Conservation (phyloP, 2,888 invertebrate species). For the Chloromyia formosa region DNA sequence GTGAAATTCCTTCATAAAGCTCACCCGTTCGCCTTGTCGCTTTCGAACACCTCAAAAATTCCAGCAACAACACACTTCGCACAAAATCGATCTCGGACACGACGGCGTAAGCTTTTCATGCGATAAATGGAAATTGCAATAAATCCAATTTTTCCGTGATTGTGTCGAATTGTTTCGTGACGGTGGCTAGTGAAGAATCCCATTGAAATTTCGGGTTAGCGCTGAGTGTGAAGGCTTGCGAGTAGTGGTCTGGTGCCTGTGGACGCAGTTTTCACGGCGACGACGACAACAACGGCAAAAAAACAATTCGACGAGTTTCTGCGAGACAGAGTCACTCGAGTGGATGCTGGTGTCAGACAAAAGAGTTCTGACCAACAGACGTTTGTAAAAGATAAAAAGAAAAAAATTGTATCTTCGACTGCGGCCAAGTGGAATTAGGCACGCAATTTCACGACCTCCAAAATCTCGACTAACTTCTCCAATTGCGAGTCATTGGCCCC, state of each 20-base stretch:
- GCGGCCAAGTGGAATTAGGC: not conserved
- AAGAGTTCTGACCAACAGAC: conserved; percentile 19
- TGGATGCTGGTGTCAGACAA: conserved; percentile 19
- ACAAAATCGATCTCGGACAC: conserved; percentile 43
- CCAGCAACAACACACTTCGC: conserved; percentile 42
- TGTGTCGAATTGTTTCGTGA: not conserved
- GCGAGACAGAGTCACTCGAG: conserved; percentile 17
- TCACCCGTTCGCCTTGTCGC: not conserved
- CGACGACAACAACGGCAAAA: not conserved
- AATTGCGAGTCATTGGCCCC: no score
- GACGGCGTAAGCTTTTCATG: conserved; percentile 29
- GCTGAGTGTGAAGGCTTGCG: not conserved
- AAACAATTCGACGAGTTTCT: not conserved
- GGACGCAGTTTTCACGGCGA: conserved; percentile 8
- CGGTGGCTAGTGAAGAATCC: not conserved
- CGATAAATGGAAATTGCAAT: conserved; percentile 31
- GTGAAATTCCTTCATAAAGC: conserved; percentile 25
- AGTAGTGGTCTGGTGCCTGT: not conserved
- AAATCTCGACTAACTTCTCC: no score
- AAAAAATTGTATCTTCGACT: not conserved
- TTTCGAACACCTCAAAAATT: conserved; percentile 31
- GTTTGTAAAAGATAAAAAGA: not conserved
- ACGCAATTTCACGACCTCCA: no score
- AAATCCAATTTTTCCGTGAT: not conserved
- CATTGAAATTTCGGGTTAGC: not conserved